A percentile compares a stretch with the other conserved stretches of the same genome.
phyloP scores from a whole-genome alignment of 2,888 invertebrate species.

The Agrilus biguttatus region DNA sequence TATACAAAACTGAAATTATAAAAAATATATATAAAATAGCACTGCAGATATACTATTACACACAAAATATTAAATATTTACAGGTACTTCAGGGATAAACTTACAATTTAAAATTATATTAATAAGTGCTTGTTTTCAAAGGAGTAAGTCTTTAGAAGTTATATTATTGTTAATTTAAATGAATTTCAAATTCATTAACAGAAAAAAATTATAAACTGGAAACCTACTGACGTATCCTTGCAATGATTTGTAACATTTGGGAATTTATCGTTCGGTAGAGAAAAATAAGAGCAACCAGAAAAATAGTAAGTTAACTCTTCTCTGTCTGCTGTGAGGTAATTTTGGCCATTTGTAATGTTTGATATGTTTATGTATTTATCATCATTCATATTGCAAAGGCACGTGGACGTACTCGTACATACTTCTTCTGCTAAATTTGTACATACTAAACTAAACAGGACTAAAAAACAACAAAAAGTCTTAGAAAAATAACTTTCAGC shows the following conservation, averaged over 20 bases:
- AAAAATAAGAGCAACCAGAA: slow-evolving; percentile 22
- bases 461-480: slow-evolving; percentile 3
- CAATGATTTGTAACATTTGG: slow-evolving; percentile 6
- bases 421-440: slow-evolving; percentile 4
- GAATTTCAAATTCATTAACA: too few relatives aligned
- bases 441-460: not conserved
- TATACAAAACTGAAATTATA: too few relatives aligned
- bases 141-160: too few relatives aligned
- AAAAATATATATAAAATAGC: too few relatives aligned
- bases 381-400: slow-evolving; percentile 23
- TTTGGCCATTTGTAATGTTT: slow-evolving; percentile 12
- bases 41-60: too few relatives aligned
- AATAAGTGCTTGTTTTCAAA: too few relatives aligned
- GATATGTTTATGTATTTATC: slow-evolving; percentile 21
- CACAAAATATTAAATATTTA: too few relatives aligned
- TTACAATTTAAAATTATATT: too few relatives aligned
- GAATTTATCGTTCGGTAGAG: not conserved
- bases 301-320: slow-evolving; percentile 21
- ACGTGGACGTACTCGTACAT: slow-evolving; percentile 14
- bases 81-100: too few relatives aligned
- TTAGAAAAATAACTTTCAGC: slow-evolving; percentile 5
- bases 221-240: slow-evolving; percentile 11
- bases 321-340: slow-evolving; percentile 4
- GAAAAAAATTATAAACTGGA: not conserved
- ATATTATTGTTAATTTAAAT: too few relatives aligned